phyloP scores from a whole-genome alignment of 2,888 invertebrate species.

The Empis livida region DNA sequence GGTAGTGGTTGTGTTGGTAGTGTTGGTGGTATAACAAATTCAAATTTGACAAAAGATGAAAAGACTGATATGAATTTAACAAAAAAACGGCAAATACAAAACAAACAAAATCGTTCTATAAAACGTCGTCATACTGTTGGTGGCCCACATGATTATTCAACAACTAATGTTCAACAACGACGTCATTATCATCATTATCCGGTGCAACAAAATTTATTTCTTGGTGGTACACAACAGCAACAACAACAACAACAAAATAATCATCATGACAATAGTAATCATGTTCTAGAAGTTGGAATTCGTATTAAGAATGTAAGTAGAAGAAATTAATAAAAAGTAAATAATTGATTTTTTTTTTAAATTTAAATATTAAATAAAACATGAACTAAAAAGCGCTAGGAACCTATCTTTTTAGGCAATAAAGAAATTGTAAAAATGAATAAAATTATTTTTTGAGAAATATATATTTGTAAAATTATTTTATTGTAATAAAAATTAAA shows the following conservation, averaged over 20 bases:
- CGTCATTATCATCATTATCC: slow-evolving; percentile 22
- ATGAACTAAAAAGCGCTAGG: no score
- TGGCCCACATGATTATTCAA: slow-evolving; percentile 68
- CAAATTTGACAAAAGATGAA: slow-evolving; percentile 51
- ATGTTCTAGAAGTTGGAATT: slow-evolving; percentile 33
- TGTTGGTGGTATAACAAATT: slow-evolving; percentile 16
- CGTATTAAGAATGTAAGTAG: slow-evolving; percentile 12
- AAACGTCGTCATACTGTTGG: slow-evolving; percentile 87
- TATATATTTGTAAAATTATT: no score
- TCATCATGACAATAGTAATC: slow-evolving; percentile 19
- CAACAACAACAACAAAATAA: slow-evolving; percentile 12
- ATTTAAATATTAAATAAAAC: no score
- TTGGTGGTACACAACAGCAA: slow-evolving; percentile 6
- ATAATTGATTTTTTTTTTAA: not conserved
- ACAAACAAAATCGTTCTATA: slow-evolving; percentile 46
- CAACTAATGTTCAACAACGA: slow-evolving; percentile 20
- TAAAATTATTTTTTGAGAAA: no score
- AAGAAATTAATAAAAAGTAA: not conserved
- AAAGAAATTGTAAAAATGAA: no score
- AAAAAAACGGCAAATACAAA: slow-evolving; percentile 50
- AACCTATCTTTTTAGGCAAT: no score
- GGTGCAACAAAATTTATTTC: slow-evolving; percentile 5
- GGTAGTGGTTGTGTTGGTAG: slow-evolving; percentile 24
- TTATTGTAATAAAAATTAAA: no score
- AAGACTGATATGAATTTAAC: slow-evolving; percentile 70